Evolutionary conservation across 2,797 vertebrate genomes (phyloP), one percentile per base, ranked within the genome.

Genomic region (Avahi laniger): DNA sequence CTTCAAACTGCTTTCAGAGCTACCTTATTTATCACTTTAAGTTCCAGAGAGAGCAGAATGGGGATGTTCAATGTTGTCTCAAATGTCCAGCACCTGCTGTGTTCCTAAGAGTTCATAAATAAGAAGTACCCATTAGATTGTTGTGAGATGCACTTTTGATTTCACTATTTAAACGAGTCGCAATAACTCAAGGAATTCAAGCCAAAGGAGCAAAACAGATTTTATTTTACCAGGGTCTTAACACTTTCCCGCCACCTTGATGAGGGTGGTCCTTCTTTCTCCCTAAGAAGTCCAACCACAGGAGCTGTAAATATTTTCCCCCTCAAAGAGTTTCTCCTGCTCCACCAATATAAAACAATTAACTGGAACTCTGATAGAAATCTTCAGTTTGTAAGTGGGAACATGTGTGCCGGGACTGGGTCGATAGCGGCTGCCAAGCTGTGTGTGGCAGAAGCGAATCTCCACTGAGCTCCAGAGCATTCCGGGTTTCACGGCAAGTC

Each of bases 391-490:
- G 83, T 98, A 98, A 98, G 97, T 98, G 98, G 97, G 98, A 98
- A 97, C 98, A 98, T 97, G 98, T 98, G 98, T 69, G 93, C 94
- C 96, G 94, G 96, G 88, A 93, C 96, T 72, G 46, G 91, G 93
- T 95, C 88, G 97, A 83, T 97, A 95, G 97, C 96, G 96, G 96
- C 96, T 89, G 97, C 96, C 70, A 91, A 98, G 97, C 98, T 98
- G 98, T 98, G 98, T 98, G 98, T 98, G 98, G 98, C 98, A 97
- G 97, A 97, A 97, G 98, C 95, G 98, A 98, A 98, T 98, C 98
- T 98, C 97, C 84, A 81, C 97, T 94, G 97, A 98, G 98, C 96
- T 98, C 98, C 97, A 98, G 93, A 98, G 97, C 97, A 97, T 98
- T 98, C 97, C 90, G 97, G 87, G 78, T 98, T 98, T 98, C 98